Evolutionary conservation across 1,140 invertebrate species (phyloP).

Genomic region (Tetranychus urticae): DNA sequence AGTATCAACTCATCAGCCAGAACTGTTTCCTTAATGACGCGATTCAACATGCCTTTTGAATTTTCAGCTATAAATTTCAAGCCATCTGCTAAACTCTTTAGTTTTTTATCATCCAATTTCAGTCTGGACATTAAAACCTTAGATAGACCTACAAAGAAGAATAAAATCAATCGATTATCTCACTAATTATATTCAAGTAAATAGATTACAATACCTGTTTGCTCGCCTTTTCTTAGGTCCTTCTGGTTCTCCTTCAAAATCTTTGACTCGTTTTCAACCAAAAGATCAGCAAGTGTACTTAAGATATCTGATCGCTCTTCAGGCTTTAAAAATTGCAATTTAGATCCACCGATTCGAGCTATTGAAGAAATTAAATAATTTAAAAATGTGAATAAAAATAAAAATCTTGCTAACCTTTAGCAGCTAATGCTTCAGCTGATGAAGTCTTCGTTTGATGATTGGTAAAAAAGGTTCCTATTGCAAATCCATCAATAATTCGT

Average conservation of each 20-base stretch:
- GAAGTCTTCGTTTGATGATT: constrained; percentile 37
- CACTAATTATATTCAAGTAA: neutral
- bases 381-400: neutral
- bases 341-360: constrained; percentile 37
- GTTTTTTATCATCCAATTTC: constrained; percentile 56
- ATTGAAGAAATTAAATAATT: neutral
- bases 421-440: constrained; percentile 58
- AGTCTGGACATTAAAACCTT: constrained; percentile 57
- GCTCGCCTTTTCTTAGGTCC: constrained; percentile 59
- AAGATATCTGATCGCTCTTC: constrained; percentile 64
- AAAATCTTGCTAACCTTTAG: constrained; percentile 41
- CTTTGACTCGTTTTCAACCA: constrained; percentile 48
- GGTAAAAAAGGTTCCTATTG: constrained; percentile 95
- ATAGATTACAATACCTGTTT: constrained; percentile 25
- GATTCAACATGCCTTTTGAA: constrained; percentile 46
- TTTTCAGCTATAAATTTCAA: constrained; percentile 75
- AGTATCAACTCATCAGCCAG: constrained; percentile 62
- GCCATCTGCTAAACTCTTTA: constrained; percentile 59
- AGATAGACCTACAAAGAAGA: constrained; percentile 32
- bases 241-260: constrained; percentile 71
- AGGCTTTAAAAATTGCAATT: constrained; percentile 48
- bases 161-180: neutral
- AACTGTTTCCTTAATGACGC: constrained; percentile 51
- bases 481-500: constrained; percentile 66
- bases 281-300: constrained; percentile 54